Evolutionary conservation across 1,140 invertebrate species (phyloP), one percentile per base, ranked within the genome.

Genomic region (Lineus longissimus): DNA sequence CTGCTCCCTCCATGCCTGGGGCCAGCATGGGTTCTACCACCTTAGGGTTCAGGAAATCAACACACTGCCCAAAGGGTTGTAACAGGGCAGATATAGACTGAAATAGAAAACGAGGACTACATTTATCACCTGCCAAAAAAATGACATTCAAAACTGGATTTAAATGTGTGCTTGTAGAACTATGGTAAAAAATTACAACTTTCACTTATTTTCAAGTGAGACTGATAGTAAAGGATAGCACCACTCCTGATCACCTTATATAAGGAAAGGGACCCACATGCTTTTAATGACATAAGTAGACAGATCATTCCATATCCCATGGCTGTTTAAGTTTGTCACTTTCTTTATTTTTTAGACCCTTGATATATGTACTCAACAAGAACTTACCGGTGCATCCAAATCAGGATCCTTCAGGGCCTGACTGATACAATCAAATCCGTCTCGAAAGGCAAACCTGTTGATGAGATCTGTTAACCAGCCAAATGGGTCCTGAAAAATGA

Each of bases 391-490:
- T 17, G 76, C 75, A 76, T 82, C 78, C 40, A 79, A 64, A 29
- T 79, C 72, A 22, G 77, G 74, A 57, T 69, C 64, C n/a, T 78
- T 70, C 65, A 85, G 74, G 43, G 72, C 70, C 31, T 76, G 71
- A 25, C 74, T 73, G 6, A 85, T 70, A 30, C 73, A 63, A 43
- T 79, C 73, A 72, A 85, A 83, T n/a, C 84, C 84, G 55, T 77
- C 76, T 65, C 77, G 76, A 33, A 77, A 69, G 0, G 81, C 84
- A 83, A 85, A 86, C 76, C 73, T 71, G 66, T 85, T 85, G 17
- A 85, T 78, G 11, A 84, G 72, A 67, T 84, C 80, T n/a, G 84
- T 76, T 17, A 85, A 68, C 84, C 84, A 85, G 13, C 83, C 84
- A 80, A 80, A 83, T 17, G 79, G 78, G 70, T 83, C 75, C 75